phyloP scores from a whole-genome alignment of 2,113 vertebrate genomes.

The Sprattus sprattus region DNA sequence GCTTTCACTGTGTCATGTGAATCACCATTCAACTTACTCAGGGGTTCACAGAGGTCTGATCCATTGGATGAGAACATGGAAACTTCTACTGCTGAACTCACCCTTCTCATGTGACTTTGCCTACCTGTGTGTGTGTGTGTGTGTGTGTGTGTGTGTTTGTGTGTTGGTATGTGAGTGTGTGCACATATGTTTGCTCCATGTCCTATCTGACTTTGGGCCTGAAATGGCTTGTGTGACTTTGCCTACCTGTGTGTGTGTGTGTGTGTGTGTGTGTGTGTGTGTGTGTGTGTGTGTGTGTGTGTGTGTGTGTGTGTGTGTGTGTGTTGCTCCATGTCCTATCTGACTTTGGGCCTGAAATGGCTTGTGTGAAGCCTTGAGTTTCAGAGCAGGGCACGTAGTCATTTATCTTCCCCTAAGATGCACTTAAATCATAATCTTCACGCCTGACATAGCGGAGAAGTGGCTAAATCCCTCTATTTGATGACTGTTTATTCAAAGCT shows the following conservation, averaged over 20 bases:
- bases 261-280: constrained; percentile 34
- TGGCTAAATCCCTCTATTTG: constrained; percentile 3
- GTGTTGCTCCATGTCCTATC: constrained; percentile 4
- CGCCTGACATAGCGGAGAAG: background rate
- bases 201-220: constrained; percentile 13
- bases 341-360: constrained; percentile 10
- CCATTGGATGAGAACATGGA: background rate
- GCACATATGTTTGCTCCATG: background rate
- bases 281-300: constrained; percentile 30
- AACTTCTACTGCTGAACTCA: background rate
- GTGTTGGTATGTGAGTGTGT: constrained; percentile 13
- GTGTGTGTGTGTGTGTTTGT: constrained; percentile 38
- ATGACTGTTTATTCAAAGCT: constrained; percentile 11
- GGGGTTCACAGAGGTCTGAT: background rate
- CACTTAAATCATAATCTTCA: constrained; percentile 4
- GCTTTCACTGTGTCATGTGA: background rate
- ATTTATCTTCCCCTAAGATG: constrained; percentile 10
- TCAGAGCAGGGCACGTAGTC: constrained; percentile 1
- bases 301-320: background rate
- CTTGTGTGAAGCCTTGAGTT: background rate
- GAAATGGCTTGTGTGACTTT: constrained; percentile 11
- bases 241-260: constrained; percentile 16
- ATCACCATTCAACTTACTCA: background rate
- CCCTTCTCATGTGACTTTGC: background rate
- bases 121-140: constrained; percentile 22